Evolutionary conservation across 2,888 invertebrate species (phyloP), one percentile per base, ranked within the genome.

Genomic region (Acanthosoma haemorrhoidale): DNA sequence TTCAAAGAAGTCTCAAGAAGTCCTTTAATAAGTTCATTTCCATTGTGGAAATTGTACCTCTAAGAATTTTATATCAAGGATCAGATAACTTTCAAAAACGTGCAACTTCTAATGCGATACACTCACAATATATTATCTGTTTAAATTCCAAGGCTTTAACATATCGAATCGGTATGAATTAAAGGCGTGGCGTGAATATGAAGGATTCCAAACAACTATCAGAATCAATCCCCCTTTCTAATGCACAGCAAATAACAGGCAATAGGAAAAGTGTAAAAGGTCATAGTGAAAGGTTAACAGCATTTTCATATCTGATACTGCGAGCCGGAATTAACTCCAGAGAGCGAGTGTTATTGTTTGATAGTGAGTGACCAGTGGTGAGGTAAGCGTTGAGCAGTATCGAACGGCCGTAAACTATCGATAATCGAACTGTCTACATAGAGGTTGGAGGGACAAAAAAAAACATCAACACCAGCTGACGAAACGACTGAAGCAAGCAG

Each of bases 161-260:
- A n/a, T n/a, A n/a, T n/a, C n/a, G n/a, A n/a, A n/a, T n/a, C n/a
- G n/a, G n/a, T n/a, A n/a, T n/a, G n/a, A n/a, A n/a, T 2, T n/a
- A 32, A n/a, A n/a, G n/a, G n/a, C 8, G 25, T 25, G 25, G 25
- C n/a, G 51, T n/a, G 29, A 51, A 51, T n/a, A 51, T 51, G 4
- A n/a, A 51, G 5, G 11, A 21, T 11, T 18, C 21, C 43, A 51
- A 51, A 21, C 13, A n/a, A n/a, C n/a, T n/a, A n/a, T n/a, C n/a
- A 25, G 51, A 51, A 51, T 51, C 8, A 51, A n/a, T n/a, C n/a
- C n/a, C n/a, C n/a, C 51, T 51, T 51, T 51, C 51, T 51, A 51
- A 51, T 51, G 25, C 25, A 25, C 51, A n/a, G 51, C n/a, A 21
- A 51, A 51, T 51, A 51, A 51, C 25, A n/a, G n/a, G n/a, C n/a